Base-by-base conservation (phyloP, 2,113 vertebrate species). In the Aviceda subcristata region DNA sequence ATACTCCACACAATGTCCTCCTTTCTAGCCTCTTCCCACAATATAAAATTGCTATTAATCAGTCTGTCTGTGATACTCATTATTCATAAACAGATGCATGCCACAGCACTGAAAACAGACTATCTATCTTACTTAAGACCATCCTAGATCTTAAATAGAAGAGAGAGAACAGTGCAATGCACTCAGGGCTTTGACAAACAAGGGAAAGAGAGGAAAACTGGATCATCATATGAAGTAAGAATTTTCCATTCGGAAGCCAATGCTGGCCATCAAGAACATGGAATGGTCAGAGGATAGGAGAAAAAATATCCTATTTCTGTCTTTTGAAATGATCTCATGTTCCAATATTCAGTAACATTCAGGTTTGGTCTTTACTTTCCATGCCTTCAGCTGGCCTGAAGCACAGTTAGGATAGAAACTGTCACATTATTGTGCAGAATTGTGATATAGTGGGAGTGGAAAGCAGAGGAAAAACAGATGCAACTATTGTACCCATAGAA, bases 51-150 rank as follows among this genome's bases (percentile, higher is more conserved):
- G 43, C 75, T 36, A 1, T 69, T 93, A 92, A 88, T 90, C 80
- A 72, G 66, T 43, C 76, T 43, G 34, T 64, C 63, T 79, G 39
- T 32, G 82, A 71, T 82, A 15, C 72, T 86, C 91, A 92, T 96
- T 86, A 94, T 69, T 97, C 93, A 83, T 48, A 94, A 94, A 80
- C 22, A 94, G 94, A 82, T 46, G 45, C 43, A 76, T 48, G 90
- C n/a, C 95, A 77, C 57, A 82, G 55, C 41, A 36, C 76, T 64
- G 60, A 59, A 85, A 90, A 93, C 53, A 86, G 64, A 85, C 75
- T 64, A 86, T 95, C 92, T 80, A 17, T 97, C 94, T 98, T 92
- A 80, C 93, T 96, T 57, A 86, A 80, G 56, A 64, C 55, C 77
- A 66, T 59, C 63, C 80, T 55, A 68, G 76, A 79, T 73, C 97